Evolutionary conservation across 2,797 vertebrate species (phyloP).

Genomic region (Pelodytes ibericus): DNA sequence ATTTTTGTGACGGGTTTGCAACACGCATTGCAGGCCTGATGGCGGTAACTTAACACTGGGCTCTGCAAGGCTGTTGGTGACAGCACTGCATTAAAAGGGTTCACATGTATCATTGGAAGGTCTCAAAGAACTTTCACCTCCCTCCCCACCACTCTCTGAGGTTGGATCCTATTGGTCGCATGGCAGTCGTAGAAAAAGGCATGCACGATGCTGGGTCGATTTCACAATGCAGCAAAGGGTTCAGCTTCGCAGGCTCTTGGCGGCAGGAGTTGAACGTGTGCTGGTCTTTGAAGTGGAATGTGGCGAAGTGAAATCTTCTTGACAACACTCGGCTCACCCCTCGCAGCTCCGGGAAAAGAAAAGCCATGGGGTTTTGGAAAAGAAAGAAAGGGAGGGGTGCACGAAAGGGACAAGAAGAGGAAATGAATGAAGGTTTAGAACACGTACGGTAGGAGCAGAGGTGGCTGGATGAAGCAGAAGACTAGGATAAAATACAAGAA

Average conservation of each 20-base stretch:
- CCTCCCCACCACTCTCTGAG: conserved; percentile 7
- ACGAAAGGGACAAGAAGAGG: neutral
- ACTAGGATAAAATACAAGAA: neutral
- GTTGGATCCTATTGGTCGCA: neutral
- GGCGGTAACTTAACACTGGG: no score
- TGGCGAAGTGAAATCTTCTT: conserved; percentile 25
- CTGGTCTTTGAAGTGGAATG: conserved; percentile 42
- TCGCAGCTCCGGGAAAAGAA: neutral
- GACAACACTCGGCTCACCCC: conserved; percentile 19
- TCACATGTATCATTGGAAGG: no score
- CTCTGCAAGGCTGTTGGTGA: no score
- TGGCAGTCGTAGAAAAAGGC: neutral
- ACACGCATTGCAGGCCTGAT: no score
- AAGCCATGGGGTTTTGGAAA: neutral
- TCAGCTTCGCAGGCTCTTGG: conserved; percentile 14
- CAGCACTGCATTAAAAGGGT: no score
- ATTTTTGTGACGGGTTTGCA: no score
- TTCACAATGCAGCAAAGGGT: conserved; percentile 4
- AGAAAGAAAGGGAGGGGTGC: neutral
- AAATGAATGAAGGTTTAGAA: neutral
- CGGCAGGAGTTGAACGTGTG: neutral
- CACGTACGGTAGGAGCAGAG: neutral
- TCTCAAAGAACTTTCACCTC: neutral
- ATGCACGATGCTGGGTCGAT: no score
- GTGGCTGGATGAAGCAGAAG: neutral